These are phyloP conservation scores for Neolamprologus hecqui DNA, from an alignment of 2,113 vertebrate genomes.

Conservation along the genomic window DNA sequence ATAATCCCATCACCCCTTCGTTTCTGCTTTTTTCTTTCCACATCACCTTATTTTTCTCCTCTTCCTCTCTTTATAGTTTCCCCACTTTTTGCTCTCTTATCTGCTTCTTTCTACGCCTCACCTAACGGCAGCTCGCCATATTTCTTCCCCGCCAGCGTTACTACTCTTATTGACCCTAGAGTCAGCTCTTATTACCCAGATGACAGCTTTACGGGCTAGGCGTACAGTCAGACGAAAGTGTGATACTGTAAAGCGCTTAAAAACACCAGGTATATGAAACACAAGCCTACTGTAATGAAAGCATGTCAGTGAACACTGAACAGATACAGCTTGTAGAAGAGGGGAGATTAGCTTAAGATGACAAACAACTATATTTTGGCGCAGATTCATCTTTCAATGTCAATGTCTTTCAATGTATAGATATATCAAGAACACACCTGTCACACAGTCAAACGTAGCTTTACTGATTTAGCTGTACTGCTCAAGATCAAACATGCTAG, in stretches of 20 bases:
- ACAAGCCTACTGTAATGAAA: background rate
- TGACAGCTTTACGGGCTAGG: constrained; percentile 53
- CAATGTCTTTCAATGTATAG: background rate
- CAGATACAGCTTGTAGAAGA: background rate
- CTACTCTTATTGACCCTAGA: constrained; percentile 19
- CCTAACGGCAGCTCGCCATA: background rate
- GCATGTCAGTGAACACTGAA: background rate
- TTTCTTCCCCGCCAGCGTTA: background rate
- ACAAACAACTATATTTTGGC: background rate
- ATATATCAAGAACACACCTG: background rate
- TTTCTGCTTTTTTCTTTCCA: background rate
- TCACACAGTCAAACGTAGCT: background rate
- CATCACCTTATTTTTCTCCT: background rate
- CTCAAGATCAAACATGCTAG: background rate
- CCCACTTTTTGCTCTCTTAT: background rate
- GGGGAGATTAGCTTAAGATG: background rate
- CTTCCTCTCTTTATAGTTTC: background rate
- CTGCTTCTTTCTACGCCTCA: background rate
- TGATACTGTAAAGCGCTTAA: background rate
- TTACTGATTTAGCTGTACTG: background rate
- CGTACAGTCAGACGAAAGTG: background rate
- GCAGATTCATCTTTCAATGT: background rate
- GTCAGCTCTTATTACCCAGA: constrained; percentile 13
- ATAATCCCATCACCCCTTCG: background rate
- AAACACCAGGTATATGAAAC: constrained; percentile 17